These are phyloP conservation scores for Gastracanthus pulcherrimus DNA, from an alignment of 2,888 invertebrate species.

Conservation along the genomic window DNA sequence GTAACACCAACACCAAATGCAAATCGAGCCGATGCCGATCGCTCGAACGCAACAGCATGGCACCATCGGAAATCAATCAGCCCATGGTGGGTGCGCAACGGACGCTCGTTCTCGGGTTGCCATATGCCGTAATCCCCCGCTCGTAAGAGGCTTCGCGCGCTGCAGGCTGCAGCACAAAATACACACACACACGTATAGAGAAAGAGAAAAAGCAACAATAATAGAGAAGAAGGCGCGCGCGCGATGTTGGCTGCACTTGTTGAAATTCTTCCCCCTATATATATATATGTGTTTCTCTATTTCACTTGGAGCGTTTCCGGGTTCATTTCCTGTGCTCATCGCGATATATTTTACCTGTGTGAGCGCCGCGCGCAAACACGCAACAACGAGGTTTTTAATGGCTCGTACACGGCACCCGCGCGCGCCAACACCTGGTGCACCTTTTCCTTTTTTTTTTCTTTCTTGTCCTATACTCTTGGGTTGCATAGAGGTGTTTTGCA, in stretches of 20 bases:
- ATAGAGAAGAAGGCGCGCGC: neutral
- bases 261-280: neutral
- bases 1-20: no score
- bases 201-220: conserved; percentile 15
- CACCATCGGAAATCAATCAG: neutral
- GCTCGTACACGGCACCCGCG: no score
- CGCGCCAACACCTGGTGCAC: neutral
- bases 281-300: neutral
- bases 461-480: no score
- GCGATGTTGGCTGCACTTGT: conserved; percentile 18
- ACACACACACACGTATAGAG: neutral
- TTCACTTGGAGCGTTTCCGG: neutral
- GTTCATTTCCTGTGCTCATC: conserved; percentile 12
- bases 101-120: neutral
- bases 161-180: neutral
- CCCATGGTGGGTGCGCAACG: neutral
- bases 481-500: neutral
- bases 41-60: no score
- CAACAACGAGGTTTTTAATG: no score
- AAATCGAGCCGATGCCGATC: neutral
- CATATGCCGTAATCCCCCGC: conserved; percentile 1
- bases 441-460: neutral
- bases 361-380: neutral
- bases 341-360: neutral
- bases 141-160: neutral